Conservation (phyloP, 1,140 invertebrate species). For the Aphis gossypii region DNA sequence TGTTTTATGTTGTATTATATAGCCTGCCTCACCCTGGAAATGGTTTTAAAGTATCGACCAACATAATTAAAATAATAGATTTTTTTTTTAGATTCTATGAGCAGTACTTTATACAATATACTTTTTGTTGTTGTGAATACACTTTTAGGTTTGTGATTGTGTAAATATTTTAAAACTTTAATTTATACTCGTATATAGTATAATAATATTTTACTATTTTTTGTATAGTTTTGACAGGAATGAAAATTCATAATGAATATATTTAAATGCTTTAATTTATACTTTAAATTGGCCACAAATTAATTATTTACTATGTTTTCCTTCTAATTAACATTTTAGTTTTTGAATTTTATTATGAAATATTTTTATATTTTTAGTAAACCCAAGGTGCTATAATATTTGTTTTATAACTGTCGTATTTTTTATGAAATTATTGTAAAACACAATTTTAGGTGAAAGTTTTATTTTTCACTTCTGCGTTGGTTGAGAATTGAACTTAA, state of each 20-base stretch:
- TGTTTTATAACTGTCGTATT: neutral
- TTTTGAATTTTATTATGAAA: neutral
- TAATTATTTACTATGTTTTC: neutral
- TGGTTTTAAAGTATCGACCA: neutral
- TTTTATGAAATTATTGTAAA: neutral
- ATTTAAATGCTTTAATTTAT: neutral
- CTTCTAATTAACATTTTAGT: neutral
- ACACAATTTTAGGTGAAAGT: neutral
- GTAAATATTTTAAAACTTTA: neutral
- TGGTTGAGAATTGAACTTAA: neutral
- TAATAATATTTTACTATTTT: neutral
- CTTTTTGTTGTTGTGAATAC: neutral
- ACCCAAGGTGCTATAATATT: neutral
- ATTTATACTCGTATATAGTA: neutral
- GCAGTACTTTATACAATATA: neutral
- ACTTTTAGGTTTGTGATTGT: neutral
- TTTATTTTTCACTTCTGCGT: neutral
- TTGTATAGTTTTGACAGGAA: neutral
- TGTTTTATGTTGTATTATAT: neutral
- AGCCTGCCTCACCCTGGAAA: neutral
- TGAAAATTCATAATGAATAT: neutral
- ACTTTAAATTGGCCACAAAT: neutral
- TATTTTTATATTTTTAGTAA: neutral
- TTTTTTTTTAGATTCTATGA: neutral
- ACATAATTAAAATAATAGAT: slow-evolving; percentile 14